Base-by-base conservation (phyloP, 2,888 invertebrate species). In the Tromatobia lineatoria region DNA sequence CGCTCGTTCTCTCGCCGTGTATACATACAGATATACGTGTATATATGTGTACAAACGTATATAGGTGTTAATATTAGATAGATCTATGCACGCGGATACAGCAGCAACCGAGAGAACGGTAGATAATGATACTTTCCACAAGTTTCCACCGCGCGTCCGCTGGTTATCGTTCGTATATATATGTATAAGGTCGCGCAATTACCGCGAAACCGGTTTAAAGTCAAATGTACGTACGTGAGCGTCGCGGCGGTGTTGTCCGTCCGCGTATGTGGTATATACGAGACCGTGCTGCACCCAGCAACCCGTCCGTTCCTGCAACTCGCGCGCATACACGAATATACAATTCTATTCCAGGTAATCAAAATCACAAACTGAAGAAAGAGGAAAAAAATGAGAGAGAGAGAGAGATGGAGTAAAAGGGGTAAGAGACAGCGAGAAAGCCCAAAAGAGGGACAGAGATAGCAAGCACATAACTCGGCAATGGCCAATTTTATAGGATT, bases 191-290 rank as follows among this genome's bases (percentile, higher is more conserved):
- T 90, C 89, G 88, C 87, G 88, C 89, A 90, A 91, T 90, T 90
- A 90, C 89, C 87, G 82, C 67, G 69, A 82, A 80, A 91, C 90
- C 90, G 90, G 90, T 90, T 90, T 89, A 86, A 86, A 88, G 87
- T 87, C 77, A 85, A 88, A 87, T 86, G 82, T 83, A 86, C 86
- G 85, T 88, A 87, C 87, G 87, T 87, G 88, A 81, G 84, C 80
- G 77, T 84, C 84, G 84, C 84, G 84, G 84, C 84, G 84, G 84
- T 84, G 84, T 78, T 84, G 84, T 84, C 84, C 84, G 84, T 84
- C 84, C 84, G 84, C 84, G 84, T 84, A 81, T 78, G 84, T 84
- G 78, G 84, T 84, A 75, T 84, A 84, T 78, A 84, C 84, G 84
- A 84, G 84, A 81, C 84, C 84, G 84, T 84, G 84, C 84, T 84